Percentiles rank a stretch among this genome's conserved stretches.
Evolutionary conservation across 1,140 invertebrate species (phyloP).

Genomic region (Metaphire vulgaris): DNA sequence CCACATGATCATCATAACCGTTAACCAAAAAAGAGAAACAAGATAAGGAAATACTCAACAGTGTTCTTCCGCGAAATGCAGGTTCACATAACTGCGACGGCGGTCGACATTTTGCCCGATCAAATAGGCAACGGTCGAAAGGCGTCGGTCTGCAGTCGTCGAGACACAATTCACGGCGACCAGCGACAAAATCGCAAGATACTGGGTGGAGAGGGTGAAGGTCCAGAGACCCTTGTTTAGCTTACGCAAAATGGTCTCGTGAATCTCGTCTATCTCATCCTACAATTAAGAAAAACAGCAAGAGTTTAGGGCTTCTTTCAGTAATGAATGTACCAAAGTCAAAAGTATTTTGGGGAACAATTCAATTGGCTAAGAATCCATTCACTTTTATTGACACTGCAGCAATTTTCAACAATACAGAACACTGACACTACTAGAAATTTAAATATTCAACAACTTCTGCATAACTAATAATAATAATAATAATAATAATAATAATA

Average conservation of each 20-base stretch:
- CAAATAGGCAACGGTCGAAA: background rate
- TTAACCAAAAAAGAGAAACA: background rate
- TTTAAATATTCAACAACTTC: no score
- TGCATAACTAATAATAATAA: no score
- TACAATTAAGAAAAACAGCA: no score
- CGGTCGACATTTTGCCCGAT: background rate
- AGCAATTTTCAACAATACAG: no score
- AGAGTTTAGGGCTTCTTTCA: no score
- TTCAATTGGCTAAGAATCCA: no score
- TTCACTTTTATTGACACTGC: no score
- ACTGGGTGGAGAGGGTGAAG: background rate
- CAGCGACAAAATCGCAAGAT: background rate
- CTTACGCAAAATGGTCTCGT: background rate
- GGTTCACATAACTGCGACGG: background rate
- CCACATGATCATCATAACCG: background rate
- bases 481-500: no score
- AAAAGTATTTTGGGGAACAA: no score
- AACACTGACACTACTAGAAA: no score
- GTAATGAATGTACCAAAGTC: no score
- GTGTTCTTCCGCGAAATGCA: background rate
- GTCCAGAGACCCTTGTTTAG: background rate
- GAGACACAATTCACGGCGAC: background rate
- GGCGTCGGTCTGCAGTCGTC: background rate
- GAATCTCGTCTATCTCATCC: background rate
- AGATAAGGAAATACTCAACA: background rate